Percentiles rank a stretch among this genome's conserved stretches.
These are phyloP conservation scores for Physeter macrocephalus DNA, from an alignment of 2,113 vertebrate species.

Conservation along the genomic window DNA sequence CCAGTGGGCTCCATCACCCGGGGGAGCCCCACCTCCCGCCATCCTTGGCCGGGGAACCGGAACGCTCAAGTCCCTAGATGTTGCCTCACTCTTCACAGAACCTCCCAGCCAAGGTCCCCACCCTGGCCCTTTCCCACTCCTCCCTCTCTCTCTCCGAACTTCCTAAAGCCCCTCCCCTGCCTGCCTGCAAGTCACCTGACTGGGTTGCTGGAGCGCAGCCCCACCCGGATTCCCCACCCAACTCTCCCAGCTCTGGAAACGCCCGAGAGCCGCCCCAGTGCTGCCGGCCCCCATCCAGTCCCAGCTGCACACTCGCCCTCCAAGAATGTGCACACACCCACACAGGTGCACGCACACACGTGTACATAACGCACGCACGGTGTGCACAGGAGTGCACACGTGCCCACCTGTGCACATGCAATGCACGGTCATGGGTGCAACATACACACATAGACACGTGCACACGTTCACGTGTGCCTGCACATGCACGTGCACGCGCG, in stretches of 20 bases:
- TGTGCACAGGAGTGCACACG: accelerated
- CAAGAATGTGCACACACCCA: background rate
- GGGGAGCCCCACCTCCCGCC: background rate
- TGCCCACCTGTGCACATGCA: accelerated
- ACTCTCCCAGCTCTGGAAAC: background rate
- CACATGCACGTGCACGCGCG: accelerated
- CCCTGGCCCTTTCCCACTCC: background rate
- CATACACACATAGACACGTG: accelerated
- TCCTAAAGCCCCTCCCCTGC: constrained; percentile 16
- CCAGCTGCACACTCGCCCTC: background rate
- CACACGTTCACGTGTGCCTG: too few species aligned
- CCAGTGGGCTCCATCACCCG: background rate
- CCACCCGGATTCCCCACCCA: background rate
- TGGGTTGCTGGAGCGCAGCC: background rate
- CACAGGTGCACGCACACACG: accelerated
- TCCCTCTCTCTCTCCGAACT: background rate
- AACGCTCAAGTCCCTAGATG: background rate
- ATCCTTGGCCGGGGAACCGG: background rate
- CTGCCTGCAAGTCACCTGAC: constrained; percentile 60
- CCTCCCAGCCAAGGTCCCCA: background rate
- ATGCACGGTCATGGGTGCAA: background rate
- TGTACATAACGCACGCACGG: background rate
- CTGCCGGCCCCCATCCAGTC: background rate
- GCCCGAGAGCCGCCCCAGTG: accelerated
- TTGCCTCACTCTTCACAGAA: background rate